A percentile compares a stretch with the other conserved stretches of the same genome.
phyloP scores from a whole-genome alignment of 2,113 vertebrate genomes.

The Genyomyrus donnyi region DNA sequence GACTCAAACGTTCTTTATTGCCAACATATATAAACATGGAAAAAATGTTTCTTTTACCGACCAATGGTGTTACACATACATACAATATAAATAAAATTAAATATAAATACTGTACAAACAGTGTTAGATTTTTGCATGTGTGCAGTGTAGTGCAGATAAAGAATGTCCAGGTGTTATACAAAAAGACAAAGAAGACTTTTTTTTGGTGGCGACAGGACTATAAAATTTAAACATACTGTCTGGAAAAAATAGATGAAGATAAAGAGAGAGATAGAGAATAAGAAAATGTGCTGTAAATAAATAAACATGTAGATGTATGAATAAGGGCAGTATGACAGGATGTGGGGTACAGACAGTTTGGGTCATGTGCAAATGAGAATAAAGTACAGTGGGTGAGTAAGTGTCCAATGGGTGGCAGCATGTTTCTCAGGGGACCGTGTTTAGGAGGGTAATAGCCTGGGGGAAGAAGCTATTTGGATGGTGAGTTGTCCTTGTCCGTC shows the following conservation, averaged over 20 bases:
- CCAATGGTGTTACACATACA: not conserved
- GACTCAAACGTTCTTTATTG: not conserved
- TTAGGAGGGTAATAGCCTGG: not conserved
- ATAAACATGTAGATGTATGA: too few relatives aligned
- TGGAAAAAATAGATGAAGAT: not conserved
- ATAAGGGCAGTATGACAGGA: too few relatives aligned
- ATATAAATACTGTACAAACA: not conserved
- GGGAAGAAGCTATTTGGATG: not conserved
- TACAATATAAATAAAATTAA: not conserved
- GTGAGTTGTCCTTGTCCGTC: not conserved
- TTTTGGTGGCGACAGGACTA: not conserved
- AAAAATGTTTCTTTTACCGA: not conserved
- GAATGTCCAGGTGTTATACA: not conserved
- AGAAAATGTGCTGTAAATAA: not conserved
- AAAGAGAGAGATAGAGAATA: not conserved
- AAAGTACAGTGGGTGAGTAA: not conserved
- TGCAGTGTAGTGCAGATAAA: not conserved
- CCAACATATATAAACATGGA: not conserved
- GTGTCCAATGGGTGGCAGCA: not conserved
- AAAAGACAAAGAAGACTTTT: not conserved
- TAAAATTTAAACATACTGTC: not conserved
- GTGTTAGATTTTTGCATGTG: not conserved
- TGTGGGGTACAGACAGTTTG: too few relatives aligned
- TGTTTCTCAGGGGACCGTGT: not conserved
- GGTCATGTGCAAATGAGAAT: not conserved